Base-by-base conservation (phyloP, 2,888 invertebrate genomes). In the Hirtodrosophila confusa region DNA sequence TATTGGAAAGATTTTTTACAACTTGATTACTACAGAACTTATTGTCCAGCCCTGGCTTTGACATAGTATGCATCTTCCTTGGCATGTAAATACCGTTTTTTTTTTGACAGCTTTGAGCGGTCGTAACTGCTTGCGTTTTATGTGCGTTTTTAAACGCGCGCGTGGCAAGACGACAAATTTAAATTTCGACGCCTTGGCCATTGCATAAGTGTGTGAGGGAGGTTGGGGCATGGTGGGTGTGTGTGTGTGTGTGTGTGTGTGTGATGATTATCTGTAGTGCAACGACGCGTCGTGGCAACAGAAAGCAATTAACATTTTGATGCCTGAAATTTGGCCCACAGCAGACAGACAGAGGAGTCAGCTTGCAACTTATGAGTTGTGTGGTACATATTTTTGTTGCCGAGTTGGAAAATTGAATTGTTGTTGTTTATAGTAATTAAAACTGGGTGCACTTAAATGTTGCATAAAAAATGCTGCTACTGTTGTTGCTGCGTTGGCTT, bases 261-360 rank as follows among this genome's bases (percentile, higher is more conserved):
- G 47, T 37, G 39, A 27, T 61, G 73, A 75, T 73, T 66, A 75
- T 71, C 62, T 62, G 68, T 51, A 60, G 24, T 54, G 55, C 48
- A 51, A 23, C 53, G 43, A 41, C 33, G 43, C 27, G 17, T 17
- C 17, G 17, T 29, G 43, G 54, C 58, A 29, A 50, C 65, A 55
- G 47, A 75, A 86, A 85, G 84, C 86, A 86, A 85, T 85, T 85
- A 88, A 83, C 83, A 72, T 77, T 74, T 79, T 74, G 78, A 74
- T 83, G 80, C 69, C 54, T 63, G 68, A 80, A 70, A 80, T 76
- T 80, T 77, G 68, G 69, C 67, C 58, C 58, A 63, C 56, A 69
- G 47, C 48, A 47, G 50, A 60, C 44, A 27, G 39, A 45, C 54
- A 9, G 11, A 49, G 37, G 35, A 43, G 51, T 48, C 58, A 48